phyloP scores from a whole-genome alignment of 1,140 invertebrate genomes.

The Adelges cooleyi region DNA sequence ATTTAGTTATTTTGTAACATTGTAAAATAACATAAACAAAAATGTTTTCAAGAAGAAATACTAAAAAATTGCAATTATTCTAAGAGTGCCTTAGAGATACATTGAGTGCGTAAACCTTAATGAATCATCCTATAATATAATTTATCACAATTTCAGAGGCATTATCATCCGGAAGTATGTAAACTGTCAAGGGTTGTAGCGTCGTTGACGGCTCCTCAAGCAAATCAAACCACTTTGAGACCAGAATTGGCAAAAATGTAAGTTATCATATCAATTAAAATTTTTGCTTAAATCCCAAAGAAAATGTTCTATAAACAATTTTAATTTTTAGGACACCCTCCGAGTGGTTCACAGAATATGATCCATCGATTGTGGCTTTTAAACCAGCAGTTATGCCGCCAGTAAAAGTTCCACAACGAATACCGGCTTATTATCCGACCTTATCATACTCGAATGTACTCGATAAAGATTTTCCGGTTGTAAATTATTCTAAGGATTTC shows the following conservation, averaged over 20 bases:
- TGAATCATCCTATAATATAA: too few relatives aligned
- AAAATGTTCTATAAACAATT: not conserved
- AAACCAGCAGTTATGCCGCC: conserved; percentile 50
- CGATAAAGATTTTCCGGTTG: not conserved
- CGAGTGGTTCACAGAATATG: conserved; percentile 46
- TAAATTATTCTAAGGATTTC: conserved; percentile 19
- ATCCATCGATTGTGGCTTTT: conserved; percentile 52
- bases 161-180: conserved; percentile 60
- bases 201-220: not conserved
- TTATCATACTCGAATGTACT: conserved; percentile 5
- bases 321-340: conserved; percentile 40
- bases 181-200: conserved; percentile 38
- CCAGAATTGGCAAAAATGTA: conserved; percentile 27
- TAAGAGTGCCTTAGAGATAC: too few relatives aligned
- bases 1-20: too few relatives aligned
- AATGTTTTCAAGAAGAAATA: too few relatives aligned
- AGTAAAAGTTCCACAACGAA: conserved; percentile 29
- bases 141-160: conserved; percentile 46
- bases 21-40: too few relatives aligned
- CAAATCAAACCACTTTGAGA: conserved; percentile 6
- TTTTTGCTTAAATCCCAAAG: too few relatives aligned
- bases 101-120: too few relatives aligned
- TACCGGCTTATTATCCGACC: conserved; percentile 1
- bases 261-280: not conserved
- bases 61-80: too few relatives aligned